phyloP scores from a whole-genome alignment of 2,888 invertebrate genomes.

The Stenurella melanura region DNA sequence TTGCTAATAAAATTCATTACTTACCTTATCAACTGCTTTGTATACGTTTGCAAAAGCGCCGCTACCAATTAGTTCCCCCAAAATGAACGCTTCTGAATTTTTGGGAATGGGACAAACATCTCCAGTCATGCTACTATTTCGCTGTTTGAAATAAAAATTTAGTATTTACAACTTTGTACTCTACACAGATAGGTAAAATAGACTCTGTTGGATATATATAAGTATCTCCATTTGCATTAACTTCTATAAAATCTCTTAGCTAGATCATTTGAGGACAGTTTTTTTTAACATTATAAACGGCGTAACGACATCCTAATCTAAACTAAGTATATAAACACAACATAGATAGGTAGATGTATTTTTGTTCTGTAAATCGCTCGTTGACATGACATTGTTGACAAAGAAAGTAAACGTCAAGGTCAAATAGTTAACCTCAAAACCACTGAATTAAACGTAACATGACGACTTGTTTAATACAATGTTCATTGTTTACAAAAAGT shows the following conservation, averaged over 20 bases:
- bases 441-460: background rate
- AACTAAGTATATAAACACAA: background rate
- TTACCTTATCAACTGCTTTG: conserved; percentile 38
- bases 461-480: background rate
- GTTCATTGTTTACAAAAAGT: background rate
- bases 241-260: background rate
- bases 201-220: background rate
- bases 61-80: conserved; percentile 41
- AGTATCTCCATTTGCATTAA: background rate
- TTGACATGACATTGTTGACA: background rate
- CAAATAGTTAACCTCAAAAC: background rate
- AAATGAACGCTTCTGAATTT: conserved; percentile 12
- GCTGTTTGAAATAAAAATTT: conserved; percentile 5
- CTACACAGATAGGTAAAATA: background rate
- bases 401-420: background rate
- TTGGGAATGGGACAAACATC: conserved; percentile 11
- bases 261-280: background rate
- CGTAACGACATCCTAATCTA: background rate
- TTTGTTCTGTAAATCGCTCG: background rate
- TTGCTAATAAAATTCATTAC: background rate
- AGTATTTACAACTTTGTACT: conserved; percentile 1
- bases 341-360: background rate
- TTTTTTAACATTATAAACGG: background rate
- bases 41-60: conserved; percentile 48
- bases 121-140: conserved; percentile 12